Base-by-base conservation (phyloP, 2,113 vertebrate genomes). In the Octodon degus region DNA sequence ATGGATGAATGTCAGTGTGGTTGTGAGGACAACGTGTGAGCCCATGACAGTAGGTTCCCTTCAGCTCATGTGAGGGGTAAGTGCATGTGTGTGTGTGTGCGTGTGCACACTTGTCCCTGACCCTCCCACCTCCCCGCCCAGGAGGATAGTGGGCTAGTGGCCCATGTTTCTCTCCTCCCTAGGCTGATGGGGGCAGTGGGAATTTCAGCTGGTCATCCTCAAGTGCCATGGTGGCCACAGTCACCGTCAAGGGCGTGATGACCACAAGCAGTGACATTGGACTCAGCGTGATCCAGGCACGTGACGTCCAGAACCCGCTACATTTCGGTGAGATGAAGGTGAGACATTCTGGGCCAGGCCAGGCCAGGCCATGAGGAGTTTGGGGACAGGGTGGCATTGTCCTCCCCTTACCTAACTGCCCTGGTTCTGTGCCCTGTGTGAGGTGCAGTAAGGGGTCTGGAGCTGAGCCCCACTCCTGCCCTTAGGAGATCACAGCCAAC, bases 181-280 rank as follows among this genome's bases (percentile, higher is more conserved):
- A 99, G 99, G 99, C 99, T 17, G 98, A 97, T 0, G 99, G 99
- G 58, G 99, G 99, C 79, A 99, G 99, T 94, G 99, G 99, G 40
- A 99, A 99, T 97, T 99, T 99, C 98, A 99, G 98, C 97, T 99
- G 99, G 99, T 99, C 99, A 16, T 99, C 98, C 1, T 99, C 99
- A 32, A 99, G 98, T 96, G 96, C 98, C 27, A 96, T 98, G 60
- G 99, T 99, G 9, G 99, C 99, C 95, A 99, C 99, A 0, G 99
- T 99, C 95, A 99, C 99, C 0, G 99, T 99, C 53, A 99, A 99
- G 96, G 99, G 99, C 1, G 97, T 99, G 67, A 99, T 99, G 99
- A 99, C 98, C 34, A 99, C 99, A 2, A 99, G 99, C 82, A 99
- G 98, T 27, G 99, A 99, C 86, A 98, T 98, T 4, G 99, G 99